phyloP scores from a whole-genome alignment of 2,797 vertebrate genomes.

The Labeo calbasu region DNA sequence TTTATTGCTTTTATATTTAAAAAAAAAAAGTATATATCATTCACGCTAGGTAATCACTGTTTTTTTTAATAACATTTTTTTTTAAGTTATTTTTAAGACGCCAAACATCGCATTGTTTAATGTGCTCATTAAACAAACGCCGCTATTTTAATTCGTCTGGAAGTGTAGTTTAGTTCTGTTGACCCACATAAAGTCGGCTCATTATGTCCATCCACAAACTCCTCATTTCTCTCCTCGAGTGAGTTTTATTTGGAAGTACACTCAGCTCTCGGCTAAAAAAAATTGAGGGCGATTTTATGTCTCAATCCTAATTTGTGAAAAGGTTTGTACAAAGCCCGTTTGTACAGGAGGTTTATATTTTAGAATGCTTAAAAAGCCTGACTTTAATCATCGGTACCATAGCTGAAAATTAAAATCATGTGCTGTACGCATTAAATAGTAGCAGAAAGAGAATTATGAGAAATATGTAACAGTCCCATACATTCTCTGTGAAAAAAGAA shows the following conservation, averaged over 20 bases:
- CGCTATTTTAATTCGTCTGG: not conserved
- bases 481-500: not conserved
- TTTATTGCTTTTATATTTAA: not conserved
- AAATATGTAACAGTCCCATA: not conserved
- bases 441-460: conserved; percentile 3
- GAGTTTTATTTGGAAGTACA: conserved; percentile 40
- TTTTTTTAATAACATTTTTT: not conserved
- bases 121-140: conserved; percentile 24
- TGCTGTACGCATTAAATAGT: conserved; percentile 10
- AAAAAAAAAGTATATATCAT: not conserved
- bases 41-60: not conserved
- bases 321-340: conserved; percentile 18
- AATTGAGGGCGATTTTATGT: conserved; percentile 21
- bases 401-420: conserved; percentile 13
- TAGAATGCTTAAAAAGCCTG: conserved; percentile 23
- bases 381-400: not conserved
- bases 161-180: conserved; percentile 27
- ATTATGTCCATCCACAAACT: conserved; percentile 33
- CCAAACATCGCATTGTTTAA: not conserved
- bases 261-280: conserved; percentile 22
- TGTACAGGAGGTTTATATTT: not conserved
- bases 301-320: conserved; percentile 29
- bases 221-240: conserved; percentile 27
- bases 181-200: conserved; percentile 20
- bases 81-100: not conserved